Evolutionary conservation across 2,113 vertebrate genomes (phyloP).

Genomic region (Numida meleagris): DNA sequence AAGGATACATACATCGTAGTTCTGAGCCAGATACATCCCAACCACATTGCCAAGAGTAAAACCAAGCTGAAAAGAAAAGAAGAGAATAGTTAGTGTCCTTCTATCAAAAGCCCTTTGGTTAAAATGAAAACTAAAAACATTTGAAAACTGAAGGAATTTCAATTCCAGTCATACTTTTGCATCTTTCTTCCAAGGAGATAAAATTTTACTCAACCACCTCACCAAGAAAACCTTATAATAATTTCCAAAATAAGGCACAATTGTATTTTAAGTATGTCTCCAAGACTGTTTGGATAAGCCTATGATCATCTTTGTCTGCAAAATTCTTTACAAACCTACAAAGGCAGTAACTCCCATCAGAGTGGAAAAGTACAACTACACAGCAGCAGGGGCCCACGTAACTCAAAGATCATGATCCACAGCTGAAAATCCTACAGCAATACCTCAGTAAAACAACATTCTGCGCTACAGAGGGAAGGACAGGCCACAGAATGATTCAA

Average conservation of each 20-base stretch:
- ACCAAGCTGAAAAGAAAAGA: conserved; percentile 84
- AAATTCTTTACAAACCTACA: not conserved
- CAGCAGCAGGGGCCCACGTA: not conserved
- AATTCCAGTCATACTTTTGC: not conserved
- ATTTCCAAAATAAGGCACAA: not conserved
- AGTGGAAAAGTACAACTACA: not conserved
- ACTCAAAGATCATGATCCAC: not conserved
- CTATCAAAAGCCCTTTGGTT: not conserved
- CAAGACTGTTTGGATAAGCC: not conserved
- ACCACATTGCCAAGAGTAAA: conserved; percentile 95
- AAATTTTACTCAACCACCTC: not conserved
- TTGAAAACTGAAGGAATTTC: not conserved
- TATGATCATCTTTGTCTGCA: not conserved
- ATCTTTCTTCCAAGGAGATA: not conserved
- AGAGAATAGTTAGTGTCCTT: not conserved
- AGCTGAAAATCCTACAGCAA: not conserved
- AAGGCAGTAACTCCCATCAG: not conserved
- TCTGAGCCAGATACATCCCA: conserved; percentile 97
- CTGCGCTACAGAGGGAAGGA: not conserved
- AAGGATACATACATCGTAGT: conserved; percentile 89
- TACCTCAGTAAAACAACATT: not conserved
- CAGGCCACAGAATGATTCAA: not conserved
- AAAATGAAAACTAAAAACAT: not conserved
- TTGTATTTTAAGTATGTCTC: not conserved
- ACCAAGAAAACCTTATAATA: not conserved